These are phyloP conservation scores for Drosophila recens DNA, from an alignment of 2,888 invertebrate genomes.

Conservation along the genomic window DNA sequence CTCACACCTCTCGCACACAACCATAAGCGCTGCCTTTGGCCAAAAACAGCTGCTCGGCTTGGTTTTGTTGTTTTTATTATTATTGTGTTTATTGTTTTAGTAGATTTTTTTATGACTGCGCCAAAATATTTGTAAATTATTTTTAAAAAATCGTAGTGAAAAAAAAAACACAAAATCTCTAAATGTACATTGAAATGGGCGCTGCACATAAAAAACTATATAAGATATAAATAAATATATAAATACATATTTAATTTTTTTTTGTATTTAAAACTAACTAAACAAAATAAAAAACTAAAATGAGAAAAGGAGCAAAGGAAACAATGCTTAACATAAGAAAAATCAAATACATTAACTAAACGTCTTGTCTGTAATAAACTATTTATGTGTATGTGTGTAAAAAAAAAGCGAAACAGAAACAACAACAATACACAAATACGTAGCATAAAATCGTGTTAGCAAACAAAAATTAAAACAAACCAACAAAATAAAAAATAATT, in stretches of 20 bases:
- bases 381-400: constrained; percentile 74
- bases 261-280: constrained; percentile 47
- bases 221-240: constrained; percentile 26
- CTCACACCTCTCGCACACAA: constrained; percentile 15
- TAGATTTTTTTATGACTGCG: constrained; percentile 58
- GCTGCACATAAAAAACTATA: constrained; percentile 60
- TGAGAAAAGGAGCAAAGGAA: constrained; percentile 12
- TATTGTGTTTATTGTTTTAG: constrained; percentile 68
- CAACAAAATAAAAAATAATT: constrained; percentile 25
- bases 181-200: constrained; percentile 64
- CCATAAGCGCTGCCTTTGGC: constrained; percentile 49
- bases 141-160: constrained; percentile 51
- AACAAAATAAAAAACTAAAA: constrained; percentile 26
- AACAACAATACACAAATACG: constrained; percentile 40
- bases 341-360: constrained; percentile 47
- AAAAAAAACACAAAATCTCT: constrained; percentile 49
- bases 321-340: constrained; percentile 36
- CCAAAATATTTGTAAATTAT: constrained; percentile 79
- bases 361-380: constrained; percentile 61
- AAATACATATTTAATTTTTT: constrained; percentile 37
- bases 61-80: constrained; percentile 68
- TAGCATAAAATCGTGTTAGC: constrained; percentile 56
- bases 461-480: constrained; percentile 13
- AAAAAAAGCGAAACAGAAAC: constrained; percentile 45
- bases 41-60: constrained; percentile 67